Percentiles rank a stretch among this genome's conserved stretches.
phyloP scores from a whole-genome alignment of 1,140 invertebrate species.

The Ctenoplectra terminalis region DNA sequence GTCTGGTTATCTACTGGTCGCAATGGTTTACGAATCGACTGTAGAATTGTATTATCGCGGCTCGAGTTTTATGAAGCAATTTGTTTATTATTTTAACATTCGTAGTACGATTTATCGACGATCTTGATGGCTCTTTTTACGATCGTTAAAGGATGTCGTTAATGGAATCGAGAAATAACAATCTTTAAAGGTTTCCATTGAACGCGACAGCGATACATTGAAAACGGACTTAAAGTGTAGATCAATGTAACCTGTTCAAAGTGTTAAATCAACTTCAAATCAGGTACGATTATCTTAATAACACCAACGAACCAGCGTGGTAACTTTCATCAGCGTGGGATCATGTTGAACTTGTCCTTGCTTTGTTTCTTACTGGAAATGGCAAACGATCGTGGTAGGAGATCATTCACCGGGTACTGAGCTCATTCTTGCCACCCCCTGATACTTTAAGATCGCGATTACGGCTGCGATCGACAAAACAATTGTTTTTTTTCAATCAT shows the following conservation, averaged over 20 bases:
- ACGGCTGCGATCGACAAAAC: too few species aligned
- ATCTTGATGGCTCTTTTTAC: too few species aligned
- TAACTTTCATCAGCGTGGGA: slow-evolving; percentile 64
- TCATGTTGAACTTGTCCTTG: slow-evolving; percentile 70
- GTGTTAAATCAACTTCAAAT: neutral
- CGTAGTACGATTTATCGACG: too few species aligned
- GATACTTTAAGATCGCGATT: slow-evolving; percentile 66
- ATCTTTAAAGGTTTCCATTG: too few species aligned
- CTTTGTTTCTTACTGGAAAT: slow-evolving; percentile 65
- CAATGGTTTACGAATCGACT: neutral
- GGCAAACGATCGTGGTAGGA: slow-evolving; percentile 36
- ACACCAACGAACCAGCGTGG: slow-evolving; percentile 10
- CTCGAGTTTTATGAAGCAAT: too few species aligned
- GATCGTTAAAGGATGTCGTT: too few species aligned
- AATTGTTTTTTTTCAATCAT: too few species aligned
- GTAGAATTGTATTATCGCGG: too few species aligned
- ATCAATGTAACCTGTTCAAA: neutral
- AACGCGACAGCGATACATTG: too few species aligned
- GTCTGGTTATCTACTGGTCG: neutral
- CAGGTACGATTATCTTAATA: neutral
- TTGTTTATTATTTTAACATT: too few species aligned
- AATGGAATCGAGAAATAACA: too few species aligned
- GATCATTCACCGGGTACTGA: slow-evolving; percentile 53
- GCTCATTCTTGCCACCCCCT: slow-evolving; percentile 52
- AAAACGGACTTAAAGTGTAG: neutral